phyloP scores from a whole-genome alignment of 2,888 invertebrate species.

The Drosophila sordidula region DNA sequence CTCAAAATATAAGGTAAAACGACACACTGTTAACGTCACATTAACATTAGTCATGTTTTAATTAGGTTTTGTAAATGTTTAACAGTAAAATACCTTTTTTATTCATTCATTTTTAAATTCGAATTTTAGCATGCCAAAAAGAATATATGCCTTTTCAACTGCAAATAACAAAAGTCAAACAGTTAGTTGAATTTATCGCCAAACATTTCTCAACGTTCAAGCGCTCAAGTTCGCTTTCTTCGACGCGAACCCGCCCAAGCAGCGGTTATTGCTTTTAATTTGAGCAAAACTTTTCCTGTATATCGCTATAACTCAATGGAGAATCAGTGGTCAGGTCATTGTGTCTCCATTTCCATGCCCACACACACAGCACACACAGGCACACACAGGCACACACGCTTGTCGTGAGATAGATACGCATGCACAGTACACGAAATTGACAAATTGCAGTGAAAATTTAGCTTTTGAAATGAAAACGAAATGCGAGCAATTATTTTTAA shows the following conservation, averaged over 20 bases:
- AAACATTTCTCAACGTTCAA: neutral
- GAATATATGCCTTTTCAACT: no score
- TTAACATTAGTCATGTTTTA: no score
- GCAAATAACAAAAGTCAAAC: neutral
- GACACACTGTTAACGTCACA: no score
- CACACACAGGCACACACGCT: conserved; percentile 11
- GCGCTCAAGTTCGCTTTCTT: neutral
- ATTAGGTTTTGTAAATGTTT: no score
- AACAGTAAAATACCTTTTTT: no score
- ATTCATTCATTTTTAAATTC: no score
- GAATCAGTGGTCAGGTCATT: conserved; percentile 55
- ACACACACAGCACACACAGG: conserved; percentile 10
- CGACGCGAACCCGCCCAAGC: neutral
- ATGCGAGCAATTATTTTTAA: conserved; percentile 81
- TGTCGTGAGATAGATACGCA: conserved; percentile 29
- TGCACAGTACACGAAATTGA: conserved; percentile 60
- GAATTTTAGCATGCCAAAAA: no score
- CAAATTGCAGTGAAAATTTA: conserved; percentile 72
- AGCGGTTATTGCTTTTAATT: conserved; percentile 17
- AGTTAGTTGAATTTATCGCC: neutral
- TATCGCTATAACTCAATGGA: conserved; percentile 7
- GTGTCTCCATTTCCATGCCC: conserved; percentile 41
- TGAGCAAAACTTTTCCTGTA: conserved; percentile 5
- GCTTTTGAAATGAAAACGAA: conserved; percentile 69
- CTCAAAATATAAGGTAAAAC: no score